Evolutionary conservation across 2,797 vertebrate genomes (phyloP).

Genomic region (Steatocranus sp.): DNA sequence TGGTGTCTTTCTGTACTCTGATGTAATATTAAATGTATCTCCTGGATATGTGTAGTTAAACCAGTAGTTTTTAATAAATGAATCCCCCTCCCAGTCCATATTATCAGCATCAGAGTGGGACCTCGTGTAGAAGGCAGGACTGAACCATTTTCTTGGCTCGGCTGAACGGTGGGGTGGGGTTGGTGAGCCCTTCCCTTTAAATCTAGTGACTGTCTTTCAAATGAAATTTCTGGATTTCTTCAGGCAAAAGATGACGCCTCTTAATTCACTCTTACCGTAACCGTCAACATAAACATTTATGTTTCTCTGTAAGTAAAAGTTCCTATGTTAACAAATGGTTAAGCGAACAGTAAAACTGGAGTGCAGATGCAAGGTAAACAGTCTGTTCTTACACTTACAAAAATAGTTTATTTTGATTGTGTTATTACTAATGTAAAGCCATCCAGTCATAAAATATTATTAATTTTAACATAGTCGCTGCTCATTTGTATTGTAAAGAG

Average conservation of each 20-base stretch:
- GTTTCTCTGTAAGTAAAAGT: not conserved
- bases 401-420: not conserved
- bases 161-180: not conserved
- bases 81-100: not conserved
- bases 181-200: not conserved
- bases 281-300: not conserved
- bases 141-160: constrained; percentile 41
- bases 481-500: not conserved
- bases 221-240: not conserved
- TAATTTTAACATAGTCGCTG: not conserved
- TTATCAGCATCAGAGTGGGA: constrained; percentile 18
- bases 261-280: not conserved
- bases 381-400: not conserved
- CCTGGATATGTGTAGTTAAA: not conserved
- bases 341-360: not conserved
- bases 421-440: not conserved
- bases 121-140: not conserved
- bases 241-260: not conserved
- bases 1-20: not conserved
- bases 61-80: not conserved
- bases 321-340: not conserved
- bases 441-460: not conserved
- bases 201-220: not conserved
- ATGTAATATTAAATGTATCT: not conserved
- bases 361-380: not conserved